These are phyloP conservation scores for Bradynema listronoti DNA, from an alignment of 1,140 invertebrate species.

Conservation along the genomic window DNA sequence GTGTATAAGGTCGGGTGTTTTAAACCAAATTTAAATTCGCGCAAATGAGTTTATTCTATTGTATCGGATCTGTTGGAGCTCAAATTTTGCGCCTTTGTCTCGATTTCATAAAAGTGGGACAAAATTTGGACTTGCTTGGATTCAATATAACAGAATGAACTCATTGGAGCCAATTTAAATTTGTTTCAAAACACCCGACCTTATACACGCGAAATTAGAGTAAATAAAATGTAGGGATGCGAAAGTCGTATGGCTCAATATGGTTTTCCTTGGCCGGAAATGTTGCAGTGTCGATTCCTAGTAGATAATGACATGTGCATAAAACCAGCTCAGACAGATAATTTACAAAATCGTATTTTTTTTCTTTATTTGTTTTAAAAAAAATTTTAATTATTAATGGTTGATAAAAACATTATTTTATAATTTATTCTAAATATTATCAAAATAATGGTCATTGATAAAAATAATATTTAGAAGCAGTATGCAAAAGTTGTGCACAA, in stretches of 20 bases:
- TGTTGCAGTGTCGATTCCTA: constrained; percentile 68
- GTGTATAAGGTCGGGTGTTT: not conserved
- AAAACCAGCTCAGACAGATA: constrained; percentile 46
- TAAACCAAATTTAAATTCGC: not conserved
- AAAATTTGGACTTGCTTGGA: too few species aligned
- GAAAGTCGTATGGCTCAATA: constrained; percentile 65
- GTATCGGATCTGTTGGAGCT: too few species aligned
- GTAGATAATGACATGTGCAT: constrained; percentile 69
- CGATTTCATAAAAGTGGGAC: too few species aligned
- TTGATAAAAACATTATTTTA: not conserved
- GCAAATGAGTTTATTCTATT: too few species aligned
- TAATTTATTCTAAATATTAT: not conserved
- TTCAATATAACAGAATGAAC: too few species aligned
- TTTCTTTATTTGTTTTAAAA: not conserved
- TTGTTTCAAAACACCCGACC: too few species aligned
- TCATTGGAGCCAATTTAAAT: too few species aligned
- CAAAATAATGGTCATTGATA: not conserved
- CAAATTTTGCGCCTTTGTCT: too few species aligned
- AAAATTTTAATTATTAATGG: constrained; percentile 3
- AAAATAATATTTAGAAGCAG: constrained; percentile 50
- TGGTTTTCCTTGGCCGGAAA: constrained; percentile 69
- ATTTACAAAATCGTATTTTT: constrained; percentile 20
- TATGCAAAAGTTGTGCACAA: constrained; percentile 64
- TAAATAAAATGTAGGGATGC: constrained; percentile 61
- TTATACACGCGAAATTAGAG: too few species aligned